Evolutionary conservation across 2,888 invertebrate species (phyloP).

Genomic region (Amphipyra berbera): DNA sequence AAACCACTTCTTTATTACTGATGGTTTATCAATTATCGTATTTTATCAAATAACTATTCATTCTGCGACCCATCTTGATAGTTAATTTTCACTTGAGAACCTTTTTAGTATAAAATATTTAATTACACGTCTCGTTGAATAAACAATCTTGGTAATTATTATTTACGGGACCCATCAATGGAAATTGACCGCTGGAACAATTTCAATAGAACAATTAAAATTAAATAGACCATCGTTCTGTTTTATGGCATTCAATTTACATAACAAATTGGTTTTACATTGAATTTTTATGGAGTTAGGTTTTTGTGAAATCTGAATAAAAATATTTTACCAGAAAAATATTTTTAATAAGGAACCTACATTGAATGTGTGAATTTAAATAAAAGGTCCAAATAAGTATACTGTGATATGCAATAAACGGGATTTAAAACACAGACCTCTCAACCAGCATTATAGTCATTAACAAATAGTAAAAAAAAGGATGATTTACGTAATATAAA

Average conservation of each 20-base stretch:
- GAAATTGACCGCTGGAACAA: constrained; percentile 45
- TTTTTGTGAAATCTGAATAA: no score
- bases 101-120: constrained; percentile 24
- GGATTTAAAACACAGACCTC: no score
- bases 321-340: no score
- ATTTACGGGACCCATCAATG: constrained; percentile 43
- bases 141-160: constrained; percentile 42
- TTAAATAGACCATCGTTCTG: constrained; percentile 36
- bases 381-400: no score
- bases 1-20: no score
- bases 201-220: constrained; percentile 56
- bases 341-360: no score
- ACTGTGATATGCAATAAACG: no score
- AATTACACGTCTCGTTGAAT: constrained; percentile 35
- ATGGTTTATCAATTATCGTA: not conserved
- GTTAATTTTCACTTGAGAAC: constrained; percentile 31
- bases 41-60: constrained; percentile 3
- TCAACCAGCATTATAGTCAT: no score
- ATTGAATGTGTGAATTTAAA: no score
- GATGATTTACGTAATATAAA: no score
- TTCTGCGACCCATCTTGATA: constrained; percentile 9
- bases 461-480: no score
- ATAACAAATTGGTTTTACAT: constrained; percentile 27
- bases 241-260: constrained; percentile 39
- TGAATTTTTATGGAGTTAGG: constrained; percentile 2